Evolutionary conservation across 1,140 invertebrate species (phyloP), one percentile per base, ranked within the genome.

Genomic region (Diuraphis noxia): DNA sequence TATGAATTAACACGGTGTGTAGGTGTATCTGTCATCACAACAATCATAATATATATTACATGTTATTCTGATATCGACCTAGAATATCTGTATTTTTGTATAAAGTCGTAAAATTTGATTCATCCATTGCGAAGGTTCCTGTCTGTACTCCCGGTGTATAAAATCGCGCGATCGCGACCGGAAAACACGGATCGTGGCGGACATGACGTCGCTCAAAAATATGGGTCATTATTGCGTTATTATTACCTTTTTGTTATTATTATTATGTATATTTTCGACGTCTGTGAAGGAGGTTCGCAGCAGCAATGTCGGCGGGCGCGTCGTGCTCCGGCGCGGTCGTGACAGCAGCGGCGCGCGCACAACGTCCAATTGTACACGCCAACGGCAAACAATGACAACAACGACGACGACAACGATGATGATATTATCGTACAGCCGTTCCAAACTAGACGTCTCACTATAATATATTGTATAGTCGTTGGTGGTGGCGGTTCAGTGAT

Each of bases 191-290:
- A 40, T 38, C 36, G 79, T 23, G 79, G 79, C 21, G 38, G 36
- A 81, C 30, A 72, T n/a, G 56, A 72, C 30, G n/a, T 72, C 30
- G 30, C 30, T n/a, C 13, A 72, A 72, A n/a, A 72, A 72, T 84
- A 41, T 84, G 43, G 84, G 84, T 86, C 84, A 86, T 49, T 36
- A 41, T 43, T 77, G 34, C 43, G 21, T 72, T 89, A 34, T 87
- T 46, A 49, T 36, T 63, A 56, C 19, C 4, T 63, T 88, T 56
- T 88, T 43, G 17, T 46, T 72, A 72, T 34, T 72, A 63, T 72
- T 72, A n/a, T 63, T 30, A 63, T 81, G 23, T 38, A 40, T 81
- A 81, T 81, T 81, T 81, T 81, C 79, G 79, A 36, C 79, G 79
- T 38, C 38, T 36, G 38, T 10, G 21, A 81, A 72, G 21, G 36